phyloP scores from a whole-genome alignment of 2,888 invertebrate genomes.

The Lasioglossum oenotherae region DNA sequence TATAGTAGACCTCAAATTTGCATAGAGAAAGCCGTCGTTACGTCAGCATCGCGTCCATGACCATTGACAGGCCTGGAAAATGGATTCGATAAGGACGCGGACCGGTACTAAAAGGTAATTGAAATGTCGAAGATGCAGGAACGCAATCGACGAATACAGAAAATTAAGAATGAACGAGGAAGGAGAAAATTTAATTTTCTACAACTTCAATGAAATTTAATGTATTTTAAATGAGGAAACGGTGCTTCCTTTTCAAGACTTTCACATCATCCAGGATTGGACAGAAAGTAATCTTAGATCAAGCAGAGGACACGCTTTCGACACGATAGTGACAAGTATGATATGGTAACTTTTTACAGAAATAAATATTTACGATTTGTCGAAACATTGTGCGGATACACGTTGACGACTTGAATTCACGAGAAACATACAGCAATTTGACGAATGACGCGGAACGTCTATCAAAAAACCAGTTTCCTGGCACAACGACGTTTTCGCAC shows the following conservation, averaged over 20 bases:
- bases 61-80: not conserved
- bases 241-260: not conserved
- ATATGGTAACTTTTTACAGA: not conserved
- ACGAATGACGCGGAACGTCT: not conserved
- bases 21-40: slow-evolving; percentile 20
- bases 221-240: not conserved
- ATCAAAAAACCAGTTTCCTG: not conserved
- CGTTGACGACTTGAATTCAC: not conserved
- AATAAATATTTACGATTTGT: not conserved
- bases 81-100: not conserved
- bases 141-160: not conserved
- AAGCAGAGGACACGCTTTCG: not conserved
- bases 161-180: not conserved
- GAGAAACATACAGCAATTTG: not conserved
- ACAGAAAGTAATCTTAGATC: too few species aligned
- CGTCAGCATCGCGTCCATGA: not conserved
- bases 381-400: too few species aligned
- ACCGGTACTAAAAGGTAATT: not conserved
- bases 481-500: not conserved
- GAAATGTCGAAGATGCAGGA: not conserved
- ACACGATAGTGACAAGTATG: not conserved
- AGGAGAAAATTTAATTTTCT: not conserved
- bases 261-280: not conserved
- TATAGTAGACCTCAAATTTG: slow-evolving; percentile 14
- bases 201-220: not conserved